Conservation (phyloP, 2,797 vertebrate species). For the Peromyscus aztecus region DNA sequence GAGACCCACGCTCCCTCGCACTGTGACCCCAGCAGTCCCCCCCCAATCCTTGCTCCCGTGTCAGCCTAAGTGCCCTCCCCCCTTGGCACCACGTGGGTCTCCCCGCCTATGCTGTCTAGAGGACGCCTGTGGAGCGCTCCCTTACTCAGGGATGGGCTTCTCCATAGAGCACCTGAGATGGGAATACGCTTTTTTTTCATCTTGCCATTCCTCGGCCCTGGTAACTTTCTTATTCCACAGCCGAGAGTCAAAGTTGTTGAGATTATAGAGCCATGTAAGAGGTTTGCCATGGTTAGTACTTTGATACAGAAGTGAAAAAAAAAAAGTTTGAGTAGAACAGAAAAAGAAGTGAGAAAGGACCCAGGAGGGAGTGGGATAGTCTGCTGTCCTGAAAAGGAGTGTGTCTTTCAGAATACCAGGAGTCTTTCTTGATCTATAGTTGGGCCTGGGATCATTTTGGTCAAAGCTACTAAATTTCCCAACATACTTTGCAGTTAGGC, state of each 20-base stretch:
- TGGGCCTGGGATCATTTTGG: not conserved
- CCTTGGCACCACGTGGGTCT: not conserved
- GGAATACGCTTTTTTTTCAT: not conserved
- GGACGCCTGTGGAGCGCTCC: fast-evolving
- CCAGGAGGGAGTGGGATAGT: no score
- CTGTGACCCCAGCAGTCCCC: fast-evolving
- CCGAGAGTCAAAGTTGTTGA: not conserved
- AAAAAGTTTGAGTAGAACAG: not conserved
- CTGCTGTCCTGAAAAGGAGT: not conserved
- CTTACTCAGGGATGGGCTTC: not conserved
- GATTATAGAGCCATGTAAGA: not conserved
- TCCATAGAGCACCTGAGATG: not conserved
- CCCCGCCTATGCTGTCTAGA: fast-evolving
- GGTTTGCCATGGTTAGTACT: not conserved
- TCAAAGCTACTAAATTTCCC: not conserved
- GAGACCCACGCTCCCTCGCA: not conserved
- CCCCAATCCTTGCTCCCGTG: fast-evolving
- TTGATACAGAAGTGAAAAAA: not conserved
- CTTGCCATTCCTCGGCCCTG: not conserved
- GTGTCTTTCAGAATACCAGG: not conserved
- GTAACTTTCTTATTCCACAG: not conserved
- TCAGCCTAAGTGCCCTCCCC: no score
- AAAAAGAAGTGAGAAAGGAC: not conserved
- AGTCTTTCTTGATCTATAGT: not conserved
- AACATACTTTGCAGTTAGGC: not conserved